These are phyloP conservation scores for Caenorhabditis imperialis DNA, from an alignment of 2,888 invertebrate genomes.

Conservation along the genomic window DNA sequence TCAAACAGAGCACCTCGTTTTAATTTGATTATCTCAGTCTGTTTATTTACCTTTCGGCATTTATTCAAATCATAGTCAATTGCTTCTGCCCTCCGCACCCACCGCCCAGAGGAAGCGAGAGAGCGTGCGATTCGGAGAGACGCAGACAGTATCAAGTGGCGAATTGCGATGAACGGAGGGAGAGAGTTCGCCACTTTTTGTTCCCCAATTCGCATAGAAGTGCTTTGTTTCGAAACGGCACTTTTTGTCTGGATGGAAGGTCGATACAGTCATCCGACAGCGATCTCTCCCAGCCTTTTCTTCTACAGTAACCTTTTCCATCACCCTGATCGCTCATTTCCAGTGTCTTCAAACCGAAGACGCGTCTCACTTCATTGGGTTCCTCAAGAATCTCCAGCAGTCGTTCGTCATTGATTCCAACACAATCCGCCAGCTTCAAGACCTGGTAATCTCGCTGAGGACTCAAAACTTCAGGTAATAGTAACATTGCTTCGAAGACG, in stretches of 20 bases:
- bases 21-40: background rate
- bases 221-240: constrained; percentile 1
- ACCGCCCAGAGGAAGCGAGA: constrained; percentile 9
- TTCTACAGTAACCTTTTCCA: constrained; percentile 10
- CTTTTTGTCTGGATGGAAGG: background rate
- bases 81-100: constrained; percentile 43
- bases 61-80: constrained; percentile 24
- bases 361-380: constrained; percentile 48
- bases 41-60: background rate
- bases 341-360: constrained; percentile 55
- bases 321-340: constrained; percentile 15
- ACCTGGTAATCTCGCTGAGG: constrained; percentile 69
- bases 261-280: no score
- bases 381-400: constrained; percentile 47
- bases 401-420: constrained; percentile 60
- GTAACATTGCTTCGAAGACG: background rate
- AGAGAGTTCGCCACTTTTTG: constrained; percentile 11
- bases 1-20: no score
- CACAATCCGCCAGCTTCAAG: constrained; percentile 68
- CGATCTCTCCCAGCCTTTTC: no score
- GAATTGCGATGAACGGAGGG: constrained; percentile 14
- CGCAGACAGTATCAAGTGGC: constrained; percentile 13
- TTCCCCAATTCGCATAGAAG: background rate
- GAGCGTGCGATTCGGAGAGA: constrained; percentile 16
- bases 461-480: constrained; percentile 69